phyloP scores from a whole-genome alignment of 2,888 invertebrate species.

The Heteromyza rotundicornis region DNA sequence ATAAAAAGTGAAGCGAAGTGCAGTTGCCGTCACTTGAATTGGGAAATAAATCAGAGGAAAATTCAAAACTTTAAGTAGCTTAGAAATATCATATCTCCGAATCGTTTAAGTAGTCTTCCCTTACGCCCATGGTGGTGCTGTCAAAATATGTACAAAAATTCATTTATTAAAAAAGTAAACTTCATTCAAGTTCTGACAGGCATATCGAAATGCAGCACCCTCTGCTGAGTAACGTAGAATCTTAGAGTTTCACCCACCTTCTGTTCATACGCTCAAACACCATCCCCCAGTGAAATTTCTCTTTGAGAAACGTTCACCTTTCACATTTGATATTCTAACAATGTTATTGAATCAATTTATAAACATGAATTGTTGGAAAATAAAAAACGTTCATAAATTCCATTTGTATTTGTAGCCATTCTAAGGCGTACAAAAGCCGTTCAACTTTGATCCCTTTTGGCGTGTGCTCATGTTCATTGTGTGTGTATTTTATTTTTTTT shows the following conservation, averaged over 20 bases:
- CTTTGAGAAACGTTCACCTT: neutral
- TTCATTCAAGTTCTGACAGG: conserved; percentile 7
- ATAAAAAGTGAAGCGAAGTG: too few species aligned
- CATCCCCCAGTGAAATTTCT: too few species aligned
- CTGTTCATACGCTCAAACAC: neutral
- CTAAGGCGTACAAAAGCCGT: conserved; percentile 10
- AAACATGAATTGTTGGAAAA: conserved; percentile 24
- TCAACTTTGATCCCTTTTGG: conserved; percentile 15
- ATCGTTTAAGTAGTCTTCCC: too few species aligned
- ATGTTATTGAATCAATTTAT: conserved; percentile 30
- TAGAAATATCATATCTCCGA: too few species aligned
- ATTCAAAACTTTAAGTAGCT: too few species aligned
- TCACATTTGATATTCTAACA: conserved; percentile 20
- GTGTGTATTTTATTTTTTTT: neutral
- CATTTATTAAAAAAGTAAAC: neutral
- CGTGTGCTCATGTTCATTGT: neutral
- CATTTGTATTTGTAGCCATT: conserved; percentile 4
- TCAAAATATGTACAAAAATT: too few species aligned
- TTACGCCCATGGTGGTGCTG: too few species aligned
- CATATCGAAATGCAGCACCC: neutral
- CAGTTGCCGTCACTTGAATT: too few species aligned
- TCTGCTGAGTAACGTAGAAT: neutral
- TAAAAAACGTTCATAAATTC: conserved; percentile 11
- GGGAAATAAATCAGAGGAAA: too few species aligned
- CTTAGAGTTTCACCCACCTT: neutral